Evolutionary conservation across 2,797 vertebrate genomes (phyloP).

Genomic region (Prunella strophiata): DNA sequence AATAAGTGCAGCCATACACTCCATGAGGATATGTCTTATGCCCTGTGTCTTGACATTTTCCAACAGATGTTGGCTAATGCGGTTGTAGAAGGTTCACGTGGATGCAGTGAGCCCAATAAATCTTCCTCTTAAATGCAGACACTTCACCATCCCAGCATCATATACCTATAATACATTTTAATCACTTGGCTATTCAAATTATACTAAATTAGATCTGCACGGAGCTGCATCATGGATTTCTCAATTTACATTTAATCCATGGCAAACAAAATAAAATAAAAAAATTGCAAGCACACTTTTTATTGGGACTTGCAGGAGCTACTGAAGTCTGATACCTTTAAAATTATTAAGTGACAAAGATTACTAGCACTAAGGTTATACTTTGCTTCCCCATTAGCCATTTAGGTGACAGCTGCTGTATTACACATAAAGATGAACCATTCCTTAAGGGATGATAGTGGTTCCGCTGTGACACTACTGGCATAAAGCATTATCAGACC

Average conservation of each 20-base stretch:
- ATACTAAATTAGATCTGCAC: conserved; percentile 73
- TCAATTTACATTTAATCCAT: conserved; percentile 72
- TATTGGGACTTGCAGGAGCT: conserved; percentile 68
- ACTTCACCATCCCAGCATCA: conserved; percentile 75
- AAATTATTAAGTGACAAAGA: conserved; percentile 86
- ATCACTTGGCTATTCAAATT: conserved; percentile 81
- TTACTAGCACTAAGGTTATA: conserved; percentile 80
- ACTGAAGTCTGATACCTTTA: conserved; percentile 78
- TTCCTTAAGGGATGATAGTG: conserved; percentile 89
- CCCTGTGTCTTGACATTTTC: conserved; percentile 66
- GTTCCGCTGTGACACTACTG: conserved; percentile 82
- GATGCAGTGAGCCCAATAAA: conserved; percentile 77
- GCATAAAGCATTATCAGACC: conserved; percentile 90
- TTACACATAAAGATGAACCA: conserved; percentile 91
- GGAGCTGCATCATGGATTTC: conserved; percentile 68
- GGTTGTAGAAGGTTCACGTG: conserved; percentile 75
- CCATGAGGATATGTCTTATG: neutral
- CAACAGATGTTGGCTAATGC: conserved; percentile 79
- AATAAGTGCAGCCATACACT: neutral
- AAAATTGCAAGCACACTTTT: conserved; percentile 42
- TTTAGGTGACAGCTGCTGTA: conserved; percentile 93
- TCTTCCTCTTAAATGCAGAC: conserved; percentile 81
- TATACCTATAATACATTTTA: conserved; percentile 84
- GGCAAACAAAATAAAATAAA: conserved; percentile 54
- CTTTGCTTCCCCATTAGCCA: conserved; percentile 84